A percentile compares a stretch with the other conserved stretches of the same genome.
Evolutionary conservation across 1,140 invertebrate genomes (phyloP).

Genomic region (Drosophila bifasciata): DNA sequence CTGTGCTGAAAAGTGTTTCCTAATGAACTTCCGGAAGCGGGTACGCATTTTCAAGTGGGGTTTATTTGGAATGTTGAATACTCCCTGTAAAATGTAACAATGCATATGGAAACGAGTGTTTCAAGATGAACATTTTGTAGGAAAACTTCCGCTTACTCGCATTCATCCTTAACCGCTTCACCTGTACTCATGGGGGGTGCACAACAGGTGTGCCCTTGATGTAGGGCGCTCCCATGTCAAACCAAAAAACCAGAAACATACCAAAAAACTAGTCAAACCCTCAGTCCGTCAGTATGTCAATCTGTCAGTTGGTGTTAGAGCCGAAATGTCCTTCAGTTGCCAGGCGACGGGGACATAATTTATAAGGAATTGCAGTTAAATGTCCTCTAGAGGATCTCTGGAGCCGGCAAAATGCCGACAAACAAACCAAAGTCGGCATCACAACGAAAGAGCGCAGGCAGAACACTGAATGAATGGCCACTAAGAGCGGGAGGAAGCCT

Average conservation of each 20-base stretch:
- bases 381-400: constrained; percentile 33
- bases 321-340: constrained; percentile 21
- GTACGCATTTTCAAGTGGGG: constrained; percentile 17
- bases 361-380: constrained; percentile 62
- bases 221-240: constrained; percentile 18
- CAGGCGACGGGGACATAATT: constrained; percentile 46
- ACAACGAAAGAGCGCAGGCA: background rate
- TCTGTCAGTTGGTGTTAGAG: background rate
- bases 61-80: constrained; percentile 11
- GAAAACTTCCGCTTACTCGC: background rate
- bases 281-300: constrained; percentile 20
- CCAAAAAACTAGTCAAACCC: background rate
- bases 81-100: background rate
- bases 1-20: background rate
- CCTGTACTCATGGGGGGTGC: constrained; percentile 35
- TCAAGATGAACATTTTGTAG: constrained; percentile 1
- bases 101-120: no score
- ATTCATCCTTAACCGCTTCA: constrained; percentile 33
- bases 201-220: constrained; percentile 69
- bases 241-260: background rate
- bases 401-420: constrained; percentile 56
- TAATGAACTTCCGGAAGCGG: constrained; percentile 24
- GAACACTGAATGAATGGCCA: background rate
- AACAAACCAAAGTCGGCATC: constrained; percentile 36
- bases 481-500: background rate